Percentiles rank a stretch among this genome's conserved stretches.
phyloP scores from a whole-genome alignment of 2,797 vertebrate species.

The Thalassophryne amazonica region DNA sequence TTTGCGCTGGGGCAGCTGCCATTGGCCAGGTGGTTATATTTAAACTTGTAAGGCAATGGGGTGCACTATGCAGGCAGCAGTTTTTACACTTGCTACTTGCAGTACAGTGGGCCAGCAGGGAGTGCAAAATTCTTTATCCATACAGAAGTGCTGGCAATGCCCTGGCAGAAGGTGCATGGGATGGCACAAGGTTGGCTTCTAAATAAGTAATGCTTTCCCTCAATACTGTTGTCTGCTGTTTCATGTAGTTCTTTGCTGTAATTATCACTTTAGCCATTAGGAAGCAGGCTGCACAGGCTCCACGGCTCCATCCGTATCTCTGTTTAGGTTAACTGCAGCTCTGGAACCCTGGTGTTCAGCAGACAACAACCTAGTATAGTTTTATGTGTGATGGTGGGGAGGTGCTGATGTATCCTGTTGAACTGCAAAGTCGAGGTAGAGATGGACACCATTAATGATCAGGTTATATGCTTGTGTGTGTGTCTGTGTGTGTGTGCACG shows the following conservation, averaged over 20 bases:
- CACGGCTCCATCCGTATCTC: constrained; percentile 11
- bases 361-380: too few species aligned
- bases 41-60: constrained; percentile 68
- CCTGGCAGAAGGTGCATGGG: constrained; percentile 41
- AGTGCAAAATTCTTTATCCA: constrained; percentile 76
- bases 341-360: not conserved
- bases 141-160: constrained; percentile 64
- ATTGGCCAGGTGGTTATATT: constrained; percentile 73
- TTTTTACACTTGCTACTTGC: constrained; percentile 79
- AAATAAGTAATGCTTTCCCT: constrained; percentile 38
- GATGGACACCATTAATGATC: constrained; percentile 28
- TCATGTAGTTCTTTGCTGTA: constrained; percentile 32
- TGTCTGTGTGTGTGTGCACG: constrained; percentile 16
- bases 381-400: constrained; percentile 21
- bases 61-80: constrained; percentile 47
- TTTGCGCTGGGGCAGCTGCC: constrained; percentile 76
- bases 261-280: constrained; percentile 43
- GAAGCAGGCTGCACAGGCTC: not conserved
- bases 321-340: constrained; percentile 5
- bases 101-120: constrained; percentile 50
- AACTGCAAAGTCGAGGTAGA: constrained; percentile 60
- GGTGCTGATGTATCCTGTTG: constrained; percentile 67
- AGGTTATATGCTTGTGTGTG: constrained; percentile 11
- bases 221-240: constrained; percentile 27
- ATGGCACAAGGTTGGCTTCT: constrained; percentile 25